phyloP scores from a whole-genome alignment of 2,888 invertebrate genomes.

The Copidosoma aretas region DNA sequence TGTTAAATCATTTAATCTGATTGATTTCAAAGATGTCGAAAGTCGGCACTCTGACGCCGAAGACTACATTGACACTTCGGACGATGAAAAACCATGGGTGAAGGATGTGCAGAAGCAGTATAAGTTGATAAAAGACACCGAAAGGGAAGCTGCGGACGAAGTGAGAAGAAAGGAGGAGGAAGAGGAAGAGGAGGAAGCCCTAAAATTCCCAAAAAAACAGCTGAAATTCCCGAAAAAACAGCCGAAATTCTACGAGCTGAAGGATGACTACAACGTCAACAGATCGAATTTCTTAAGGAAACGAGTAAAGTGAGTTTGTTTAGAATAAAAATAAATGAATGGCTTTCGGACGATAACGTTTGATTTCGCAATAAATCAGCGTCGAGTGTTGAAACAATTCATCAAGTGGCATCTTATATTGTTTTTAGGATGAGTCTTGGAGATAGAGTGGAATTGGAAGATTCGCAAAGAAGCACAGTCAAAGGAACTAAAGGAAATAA shows the following conservation, averaged over 20 bases:
- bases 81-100: constrained; percentile 81
- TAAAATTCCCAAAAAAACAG: constrained; percentile 50
- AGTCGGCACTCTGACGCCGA: constrained; percentile 57
- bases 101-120: constrained; percentile 82
- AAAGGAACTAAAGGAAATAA: constrained; percentile 73
- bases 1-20: constrained; percentile 15
- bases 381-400: constrained; percentile 1
- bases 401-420: not conserved
- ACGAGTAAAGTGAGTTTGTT: constrained; percentile 63
- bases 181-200: constrained; percentile 51
- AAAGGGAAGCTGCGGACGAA: constrained; percentile 60
- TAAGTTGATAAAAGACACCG: constrained; percentile 68
- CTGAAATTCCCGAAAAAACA: constrained; percentile 54
- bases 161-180: constrained; percentile 57
- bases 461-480: constrained; percentile 64
- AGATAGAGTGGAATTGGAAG: constrained; percentile 73
- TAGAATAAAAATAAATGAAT: not conserved
- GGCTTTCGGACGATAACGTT: constrained; percentile 1
- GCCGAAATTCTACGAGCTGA: constrained; percentile 70
- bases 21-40: constrained; percentile 34
- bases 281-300: constrained; percentile 62
- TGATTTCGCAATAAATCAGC: not conserved
- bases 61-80: constrained; percentile 68
- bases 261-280: constrained; percentile 70
- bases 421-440: constrained; percentile 71